Evolutionary conservation across 2,113 vertebrate genomes (phyloP).

Genomic region (Pycnonotus jocosus): DNA sequence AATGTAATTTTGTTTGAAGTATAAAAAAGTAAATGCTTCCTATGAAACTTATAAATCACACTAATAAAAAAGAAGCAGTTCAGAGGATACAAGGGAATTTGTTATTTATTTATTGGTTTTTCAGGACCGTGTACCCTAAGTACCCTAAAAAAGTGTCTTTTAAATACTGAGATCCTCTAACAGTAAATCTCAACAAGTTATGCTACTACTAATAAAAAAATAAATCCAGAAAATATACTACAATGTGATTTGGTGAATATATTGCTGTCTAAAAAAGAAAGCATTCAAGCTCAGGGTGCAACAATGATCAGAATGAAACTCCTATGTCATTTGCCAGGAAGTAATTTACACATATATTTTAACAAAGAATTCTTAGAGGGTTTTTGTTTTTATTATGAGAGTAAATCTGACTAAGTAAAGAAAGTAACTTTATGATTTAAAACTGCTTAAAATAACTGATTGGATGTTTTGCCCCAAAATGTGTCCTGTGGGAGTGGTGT

Average conservation of each 20-base stretch:
- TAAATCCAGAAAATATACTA: background rate
- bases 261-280: background rate
- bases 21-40: background rate
- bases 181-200: background rate
- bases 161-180: background rate
- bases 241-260: background rate
- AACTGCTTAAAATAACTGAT: background rate
- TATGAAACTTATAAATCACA: background rate
- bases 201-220: background rate
- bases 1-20: background rate
- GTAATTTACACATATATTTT: background rate
- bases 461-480: background rate
- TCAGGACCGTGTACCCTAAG: background rate
- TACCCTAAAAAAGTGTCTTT: background rate
- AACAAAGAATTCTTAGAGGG: background rate
- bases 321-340: background rate
- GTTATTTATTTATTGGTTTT: background rate
- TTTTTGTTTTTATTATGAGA: background rate
- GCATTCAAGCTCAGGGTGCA: background rate
- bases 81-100: background rate
- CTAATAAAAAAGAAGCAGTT: background rate
- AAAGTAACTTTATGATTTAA: background rate
- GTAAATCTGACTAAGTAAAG: background rate
- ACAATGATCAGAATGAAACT: background rate
- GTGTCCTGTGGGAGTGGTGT: background rate